Evolutionary conservation across 2,888 invertebrate species (phyloP).

Genomic region (Archips crataeganus): DNA sequence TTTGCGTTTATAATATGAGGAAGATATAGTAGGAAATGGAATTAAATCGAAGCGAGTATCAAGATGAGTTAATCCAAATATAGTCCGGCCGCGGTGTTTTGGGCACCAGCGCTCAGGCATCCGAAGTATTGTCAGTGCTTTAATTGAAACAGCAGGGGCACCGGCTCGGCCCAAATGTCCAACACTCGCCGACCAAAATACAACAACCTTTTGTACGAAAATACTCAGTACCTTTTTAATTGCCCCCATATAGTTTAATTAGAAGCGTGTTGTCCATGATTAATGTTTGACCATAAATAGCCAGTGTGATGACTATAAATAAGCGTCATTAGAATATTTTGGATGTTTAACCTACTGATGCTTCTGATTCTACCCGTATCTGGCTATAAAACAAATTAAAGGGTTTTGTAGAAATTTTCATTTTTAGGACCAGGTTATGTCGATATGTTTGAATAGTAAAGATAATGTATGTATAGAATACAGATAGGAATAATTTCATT

Average conservation of each 20-base stretch:
- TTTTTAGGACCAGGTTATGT: neutral
- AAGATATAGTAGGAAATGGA: no score
- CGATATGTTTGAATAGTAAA: no score
- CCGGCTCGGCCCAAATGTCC: slow-evolving; percentile 58
- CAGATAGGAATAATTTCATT: no score
- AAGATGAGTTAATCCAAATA: slow-evolving; percentile 53
- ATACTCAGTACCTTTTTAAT: slow-evolving; percentile 76
- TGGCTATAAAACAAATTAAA: slow-evolving; percentile 24
- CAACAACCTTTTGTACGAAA: slow-evolving; percentile 82
- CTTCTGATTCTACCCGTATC: slow-evolving; percentile 36
- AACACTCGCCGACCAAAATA: slow-evolving; percentile 61
- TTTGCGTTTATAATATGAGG: no score
- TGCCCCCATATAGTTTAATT: slow-evolving; percentile 79
- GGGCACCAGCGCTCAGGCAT: slow-evolving; percentile 76
- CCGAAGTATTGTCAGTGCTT: slow-evolving; percentile 83
- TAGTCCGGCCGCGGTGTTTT: slow-evolving; percentile 68
- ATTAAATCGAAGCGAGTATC: slow-evolving; percentile 52
- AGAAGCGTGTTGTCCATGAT: slow-evolving; percentile 69
- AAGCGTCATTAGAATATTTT: slow-evolving; percentile 48
- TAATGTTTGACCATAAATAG: slow-evolving; percentile 71
- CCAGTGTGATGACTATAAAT: slow-evolving; percentile 61
- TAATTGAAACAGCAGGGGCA: slow-evolving; percentile 85
- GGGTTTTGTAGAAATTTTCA: slow-evolving; percentile 10
- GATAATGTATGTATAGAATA: no score
- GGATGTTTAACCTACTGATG: slow-evolving; percentile 38